Conservation (phyloP, 2,888 invertebrate species). For the Pachymerium ferrugineum region DNA sequence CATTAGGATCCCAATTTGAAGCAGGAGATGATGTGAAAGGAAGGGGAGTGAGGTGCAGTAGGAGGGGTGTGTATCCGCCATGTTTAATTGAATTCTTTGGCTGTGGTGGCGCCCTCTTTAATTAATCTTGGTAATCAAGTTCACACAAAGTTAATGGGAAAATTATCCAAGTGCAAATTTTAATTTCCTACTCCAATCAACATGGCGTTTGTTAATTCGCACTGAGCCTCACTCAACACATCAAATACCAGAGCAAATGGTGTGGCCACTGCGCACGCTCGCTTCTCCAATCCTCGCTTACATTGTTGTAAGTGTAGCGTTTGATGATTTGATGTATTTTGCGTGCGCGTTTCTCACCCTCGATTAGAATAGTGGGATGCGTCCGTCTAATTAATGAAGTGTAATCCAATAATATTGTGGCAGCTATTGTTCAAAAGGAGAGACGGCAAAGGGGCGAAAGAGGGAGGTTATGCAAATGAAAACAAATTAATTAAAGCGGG, state of each 20-base stretch:
- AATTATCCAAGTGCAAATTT: conserved; percentile 38
- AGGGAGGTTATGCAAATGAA: background rate
- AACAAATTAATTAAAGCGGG: conserved; percentile 13
- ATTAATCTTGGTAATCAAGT: conserved; percentile 37
- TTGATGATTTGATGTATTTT: background rate
- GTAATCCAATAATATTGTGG: conserved; percentile 6
- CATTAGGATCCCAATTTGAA: no score
- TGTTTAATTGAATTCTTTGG: conserved; percentile 37
- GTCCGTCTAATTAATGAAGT: conserved; percentile 13
- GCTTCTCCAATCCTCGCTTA: background rate
- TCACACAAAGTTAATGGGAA: conserved; percentile 37
- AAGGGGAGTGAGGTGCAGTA: background rate
- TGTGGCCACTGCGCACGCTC: background rate
- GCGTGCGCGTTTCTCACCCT: background rate
- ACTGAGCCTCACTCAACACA: conserved; percentile 11
- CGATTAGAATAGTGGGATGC: background rate
- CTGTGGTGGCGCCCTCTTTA: conserved; percentile 34
- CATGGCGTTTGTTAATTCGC: conserved; percentile 30
- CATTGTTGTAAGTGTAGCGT: background rate
- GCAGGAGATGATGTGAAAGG: background rate
- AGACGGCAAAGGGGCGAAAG: background rate
- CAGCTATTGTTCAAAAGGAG: conserved; percentile 1
- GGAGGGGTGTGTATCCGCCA: conserved; percentile 18
- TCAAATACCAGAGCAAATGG: conserved; percentile 2
- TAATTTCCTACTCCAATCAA: conserved; percentile 37